phyloP scores from a whole-genome alignment of 2,113 vertebrate species.

The Carlito syrichta region DNA sequence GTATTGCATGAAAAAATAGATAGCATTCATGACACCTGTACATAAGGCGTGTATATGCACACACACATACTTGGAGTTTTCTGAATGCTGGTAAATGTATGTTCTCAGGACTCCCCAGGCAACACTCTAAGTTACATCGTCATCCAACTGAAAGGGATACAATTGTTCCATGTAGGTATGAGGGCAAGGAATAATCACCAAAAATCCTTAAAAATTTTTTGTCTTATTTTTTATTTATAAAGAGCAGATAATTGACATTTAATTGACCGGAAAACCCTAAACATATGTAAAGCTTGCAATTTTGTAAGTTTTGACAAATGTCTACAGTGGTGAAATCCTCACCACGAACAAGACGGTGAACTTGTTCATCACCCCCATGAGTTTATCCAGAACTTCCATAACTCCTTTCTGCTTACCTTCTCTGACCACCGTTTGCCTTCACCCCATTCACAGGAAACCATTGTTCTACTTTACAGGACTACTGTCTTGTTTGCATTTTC shows the following conservation, averaged over 20 bases:
- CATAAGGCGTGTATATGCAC: too few relatives aligned
- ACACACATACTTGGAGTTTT: not conserved
- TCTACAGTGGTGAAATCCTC: not conserved
- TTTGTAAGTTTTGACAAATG: not conserved
- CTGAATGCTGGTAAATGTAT: not conserved
- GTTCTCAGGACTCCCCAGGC: not conserved
- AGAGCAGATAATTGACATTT: too few relatives aligned
- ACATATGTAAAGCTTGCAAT: not conserved
- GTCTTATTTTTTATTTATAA: too few relatives aligned
- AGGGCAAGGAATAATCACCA: not conserved
- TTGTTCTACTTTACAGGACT: not conserved
- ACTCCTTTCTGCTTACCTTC: not conserved
- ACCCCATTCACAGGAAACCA: not conserved
- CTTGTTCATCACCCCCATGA: not conserved
- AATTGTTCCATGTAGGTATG: not conserved
- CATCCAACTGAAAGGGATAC: not conserved
- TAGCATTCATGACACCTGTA: not conserved
- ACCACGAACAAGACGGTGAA: not conserved
- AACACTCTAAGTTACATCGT: not conserved
- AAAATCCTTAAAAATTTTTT: not conserved
- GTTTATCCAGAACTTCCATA: not conserved
- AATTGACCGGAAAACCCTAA: not conserved
- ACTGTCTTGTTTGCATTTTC: not conserved
- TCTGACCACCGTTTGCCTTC: not conserved
- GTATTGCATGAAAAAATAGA: not conserved